These are phyloP conservation scores for Drosophila greeni DNA, from an alignment of 2,888 invertebrate genomes.

Conservation along the genomic window DNA sequence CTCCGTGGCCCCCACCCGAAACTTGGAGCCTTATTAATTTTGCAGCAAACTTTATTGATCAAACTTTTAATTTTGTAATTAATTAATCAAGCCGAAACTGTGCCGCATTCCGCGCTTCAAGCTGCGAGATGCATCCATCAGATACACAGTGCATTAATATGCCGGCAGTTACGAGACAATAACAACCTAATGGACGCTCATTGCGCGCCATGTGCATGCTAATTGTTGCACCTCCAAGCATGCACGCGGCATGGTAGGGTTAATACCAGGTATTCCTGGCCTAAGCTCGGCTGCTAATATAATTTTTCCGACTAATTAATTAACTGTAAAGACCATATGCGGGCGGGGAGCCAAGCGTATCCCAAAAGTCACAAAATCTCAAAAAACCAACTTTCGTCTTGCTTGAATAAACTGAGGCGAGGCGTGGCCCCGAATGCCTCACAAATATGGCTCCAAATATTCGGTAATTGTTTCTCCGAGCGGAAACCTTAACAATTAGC, in stretches of 20 bases:
- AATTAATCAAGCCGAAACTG: conserved; percentile 54
- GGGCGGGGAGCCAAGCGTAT: conserved; percentile 39
- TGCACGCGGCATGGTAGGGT: neutral
- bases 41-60: conserved; percentile 68
- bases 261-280: neutral
- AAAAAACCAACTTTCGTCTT: conserved; percentile 43
- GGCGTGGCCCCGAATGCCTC: conserved; percentile 48
- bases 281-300: neutral
- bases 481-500: conserved; percentile 66
- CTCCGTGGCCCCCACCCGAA: conserved; percentile 7
- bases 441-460: conserved; percentile 60
- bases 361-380: conserved; percentile 38
- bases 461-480: conserved; percentile 58
- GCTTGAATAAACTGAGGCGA: conserved; percentile 49
- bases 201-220: conserved; percentile 46
- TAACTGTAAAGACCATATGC: conserved; percentile 51
- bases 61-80: conserved; percentile 70
- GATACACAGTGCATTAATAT: conserved; percentile 35
- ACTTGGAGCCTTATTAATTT: conserved; percentile 57
- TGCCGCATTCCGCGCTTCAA: conserved; percentile 41
- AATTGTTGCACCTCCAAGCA: conserved; percentile 45
- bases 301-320: conserved; percentile 19
- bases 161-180: conserved; percentile 29
- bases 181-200: conserved; percentile 39
- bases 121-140: conserved; percentile 38